phyloP scores from a whole-genome alignment of 2,797 vertebrate genomes.

The Phrynocephalus guinanensis region DNA sequence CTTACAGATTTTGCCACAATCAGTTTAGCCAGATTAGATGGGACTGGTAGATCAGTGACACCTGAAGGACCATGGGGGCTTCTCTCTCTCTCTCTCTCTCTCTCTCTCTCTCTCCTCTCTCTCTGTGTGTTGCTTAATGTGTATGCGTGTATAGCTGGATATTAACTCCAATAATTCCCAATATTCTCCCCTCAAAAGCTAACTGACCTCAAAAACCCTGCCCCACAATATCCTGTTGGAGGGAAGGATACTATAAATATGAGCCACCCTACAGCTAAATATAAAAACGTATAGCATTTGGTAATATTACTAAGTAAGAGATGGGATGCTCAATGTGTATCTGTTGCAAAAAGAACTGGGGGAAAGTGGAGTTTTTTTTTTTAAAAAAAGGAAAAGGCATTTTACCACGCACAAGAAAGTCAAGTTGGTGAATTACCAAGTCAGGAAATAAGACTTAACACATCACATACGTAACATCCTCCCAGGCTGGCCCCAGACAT shows the following conservation, averaged over 20 bases:
- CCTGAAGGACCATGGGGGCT: neutral
- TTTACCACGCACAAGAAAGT: neutral
- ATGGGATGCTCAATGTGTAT: neutral
- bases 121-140: neutral
- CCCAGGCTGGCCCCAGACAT: neutral
- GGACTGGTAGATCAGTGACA: no score
- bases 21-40: no score
- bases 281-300: neutral
- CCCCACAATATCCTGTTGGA: neutral
- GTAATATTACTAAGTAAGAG: neutral
- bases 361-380: neutral
- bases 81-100: neutral
- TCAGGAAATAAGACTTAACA: neutral
- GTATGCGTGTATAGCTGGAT: neutral
- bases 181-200: neutral
- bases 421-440: neutral
- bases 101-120: neutral
- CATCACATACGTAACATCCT: neutral
- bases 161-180: neutral
- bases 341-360: no score
- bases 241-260: neutral
- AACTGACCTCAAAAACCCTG: neutral
- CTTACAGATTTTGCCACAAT: no score
- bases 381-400: neutral
- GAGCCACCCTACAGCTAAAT: neutral